Base-by-base conservation (phyloP, 2,888 invertebrate species). In the Blomia tropicalis region DNA sequence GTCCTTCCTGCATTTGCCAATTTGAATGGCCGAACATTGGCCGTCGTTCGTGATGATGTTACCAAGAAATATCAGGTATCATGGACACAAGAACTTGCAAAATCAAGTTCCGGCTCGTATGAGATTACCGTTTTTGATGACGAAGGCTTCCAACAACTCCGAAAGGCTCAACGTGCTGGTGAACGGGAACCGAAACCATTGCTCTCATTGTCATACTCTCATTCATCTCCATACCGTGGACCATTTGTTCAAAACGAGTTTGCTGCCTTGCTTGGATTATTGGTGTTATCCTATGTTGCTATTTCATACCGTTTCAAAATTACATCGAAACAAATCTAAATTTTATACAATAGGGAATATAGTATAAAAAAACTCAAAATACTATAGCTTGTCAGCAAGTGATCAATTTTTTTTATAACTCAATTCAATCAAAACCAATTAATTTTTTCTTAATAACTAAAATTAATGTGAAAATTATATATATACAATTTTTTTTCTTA, bases 161-260 rank as follows among this genome's bases (percentile, higher is more conserved):
- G 51, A 3, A 58, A 60, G 27, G 51, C 64, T 1, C 58, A 62
- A 30, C 47, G 59, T 7, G 7, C 51, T 7, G 51, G 51, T n/a
- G 7, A 7, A 36, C 7, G 36, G 7, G 36, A 17, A 36, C 36
- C 36, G 7, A 19, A 7, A 14, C 62, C 61, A 31, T 27, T 64
- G 29, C 59, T 64, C 25, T 43, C 54, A 7, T 43, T 64, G 25
- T 32, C 56, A 7, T 30, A 59, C 4, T 25, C 4, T 30, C 62
- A 64, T 25, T 54, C 58, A 73, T 83, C 85, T 72, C 84, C 90
- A 58, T 92, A 88, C 77, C 84, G 82, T 65, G 92, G 92, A 1
- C 90, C 90, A 2, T 86, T 87, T 84, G 80, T 93, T 60, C 90
- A 89, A 75, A 88, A 89, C 0, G 92, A 93, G 77, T 81, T 90